Percentiles rank a stretch among this genome's conserved stretches.
Evolutionary conservation across 2,888 invertebrate genomes (phyloP).

Genomic region (Drosophila infuscata): DNA sequence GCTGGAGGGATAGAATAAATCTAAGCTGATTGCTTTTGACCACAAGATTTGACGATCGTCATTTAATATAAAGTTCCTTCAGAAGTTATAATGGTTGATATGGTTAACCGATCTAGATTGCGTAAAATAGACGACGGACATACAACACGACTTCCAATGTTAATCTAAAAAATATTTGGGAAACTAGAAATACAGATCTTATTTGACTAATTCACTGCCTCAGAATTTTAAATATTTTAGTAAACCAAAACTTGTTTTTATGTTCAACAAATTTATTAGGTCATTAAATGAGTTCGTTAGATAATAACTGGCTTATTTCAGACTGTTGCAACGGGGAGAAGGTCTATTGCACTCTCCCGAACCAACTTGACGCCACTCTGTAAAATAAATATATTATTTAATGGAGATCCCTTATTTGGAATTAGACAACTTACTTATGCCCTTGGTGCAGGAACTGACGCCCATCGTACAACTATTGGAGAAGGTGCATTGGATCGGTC

Average conservation of each 20-base stretch:
- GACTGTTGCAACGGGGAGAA: conserved; percentile 6
- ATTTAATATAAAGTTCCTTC: not conserved
- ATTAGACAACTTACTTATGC: conserved; percentile 30
- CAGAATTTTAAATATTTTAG: not conserved
- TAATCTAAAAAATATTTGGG: not conserved
- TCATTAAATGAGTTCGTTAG: not conserved
- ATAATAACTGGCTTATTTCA: not conserved
- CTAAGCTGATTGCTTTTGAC: not conserved
- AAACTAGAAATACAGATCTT: not conserved
- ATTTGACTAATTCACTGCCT: too few species aligned
- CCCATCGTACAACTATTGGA: conserved; percentile 25
- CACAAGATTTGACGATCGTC: not conserved
- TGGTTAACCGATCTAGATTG: not conserved
- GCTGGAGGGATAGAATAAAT: not conserved
- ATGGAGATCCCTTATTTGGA: not conserved
- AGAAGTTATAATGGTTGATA: not conserved
- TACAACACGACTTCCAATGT: not conserved
- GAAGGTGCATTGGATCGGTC: conserved; percentile 25
- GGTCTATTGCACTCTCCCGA: not conserved
- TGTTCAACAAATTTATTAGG: not conserved
- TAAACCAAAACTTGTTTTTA: not conserved
- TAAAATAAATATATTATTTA: not conserved
- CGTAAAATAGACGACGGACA: too few species aligned
- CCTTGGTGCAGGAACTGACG: conserved; percentile 9
- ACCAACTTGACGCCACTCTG: conserved; percentile 26